A percentile compares a stretch with the other conserved stretches of the same genome.
These are phyloP conservation scores for Mustelus asterias DNA, from an alignment of 2,113 vertebrate genomes.

Conservation along the genomic window DNA sequence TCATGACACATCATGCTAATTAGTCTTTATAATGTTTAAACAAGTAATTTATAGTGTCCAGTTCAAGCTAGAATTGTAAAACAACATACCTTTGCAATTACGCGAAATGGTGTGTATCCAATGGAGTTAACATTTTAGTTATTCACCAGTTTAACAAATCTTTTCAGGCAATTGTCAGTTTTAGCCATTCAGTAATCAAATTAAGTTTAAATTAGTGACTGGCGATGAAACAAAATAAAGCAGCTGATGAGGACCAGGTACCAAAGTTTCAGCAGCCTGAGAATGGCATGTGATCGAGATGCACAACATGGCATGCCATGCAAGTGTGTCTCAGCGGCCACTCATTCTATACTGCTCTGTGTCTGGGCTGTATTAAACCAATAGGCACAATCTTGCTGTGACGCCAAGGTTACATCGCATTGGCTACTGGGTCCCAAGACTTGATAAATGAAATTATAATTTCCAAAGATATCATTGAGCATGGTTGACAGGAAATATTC, in stretches of 20 bases:
- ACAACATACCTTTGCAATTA: neutral
- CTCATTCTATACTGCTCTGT: neutral
- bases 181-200: neutral
- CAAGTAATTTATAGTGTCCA: neutral
- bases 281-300: neutral
- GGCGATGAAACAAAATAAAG: neutral
- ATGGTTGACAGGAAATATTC: neutral
- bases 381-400: neutral
- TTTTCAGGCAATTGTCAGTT: too few species aligned
- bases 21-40: neutral
- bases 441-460: neutral
- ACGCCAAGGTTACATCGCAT: neutral
- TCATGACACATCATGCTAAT: neutral
- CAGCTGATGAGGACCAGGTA: neutral
- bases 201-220: neutral
- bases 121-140: neutral
- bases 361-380: neutral
- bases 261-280: neutral
- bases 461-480: neutral
- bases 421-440: neutral
- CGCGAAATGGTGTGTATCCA: neutral
- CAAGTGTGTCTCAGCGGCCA: neutral
- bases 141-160: constrained; percentile 4
- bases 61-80: neutral
- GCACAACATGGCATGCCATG: neutral